A percentile compares a stretch with the other conserved stretches of the same genome.
phyloP scores from a whole-genome alignment of 2,888 invertebrate species.

The Sialis lutaria region DNA sequence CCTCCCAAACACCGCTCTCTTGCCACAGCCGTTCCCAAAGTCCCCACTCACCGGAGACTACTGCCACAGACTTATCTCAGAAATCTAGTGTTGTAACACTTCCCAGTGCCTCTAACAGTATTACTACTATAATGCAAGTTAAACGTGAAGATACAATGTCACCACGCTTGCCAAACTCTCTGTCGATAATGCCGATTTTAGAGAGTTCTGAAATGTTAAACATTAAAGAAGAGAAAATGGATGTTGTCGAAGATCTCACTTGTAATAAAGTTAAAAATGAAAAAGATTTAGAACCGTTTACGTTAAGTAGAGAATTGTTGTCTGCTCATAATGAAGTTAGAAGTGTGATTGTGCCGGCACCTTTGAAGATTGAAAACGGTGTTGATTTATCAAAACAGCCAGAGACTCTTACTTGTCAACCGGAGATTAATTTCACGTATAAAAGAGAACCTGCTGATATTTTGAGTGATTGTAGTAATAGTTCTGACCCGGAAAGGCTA shows the following conservation, averaged over 20 bases:
- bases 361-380: neutral
- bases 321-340: neutral
- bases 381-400: constrained; percentile 23
- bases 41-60: constrained; percentile 1
- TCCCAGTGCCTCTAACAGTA: neutral
- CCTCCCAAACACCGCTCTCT: neutral
- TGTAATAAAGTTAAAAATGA: neutral
- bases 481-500: constrained; percentile 56
- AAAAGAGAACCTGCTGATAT: constrained; percentile 26
- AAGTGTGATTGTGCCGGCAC: neutral
- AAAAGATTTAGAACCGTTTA: neutral
- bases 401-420: constrained; percentile 23
- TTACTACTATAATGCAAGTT: neutral
- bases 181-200: neutral
- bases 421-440: constrained; percentile 18
- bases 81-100: neutral
- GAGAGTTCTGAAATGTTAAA: neutral
- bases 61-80: constrained; percentile 1
- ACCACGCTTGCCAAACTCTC: neutral
- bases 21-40: neutral
- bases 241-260: neutral
- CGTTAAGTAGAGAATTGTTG: neutral
- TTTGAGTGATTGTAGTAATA: constrained; percentile 44
- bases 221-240: neutral
- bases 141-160: neutral